phyloP scores from a whole-genome alignment of 2,797 vertebrate species.

The Numenius phaeopus region DNA sequence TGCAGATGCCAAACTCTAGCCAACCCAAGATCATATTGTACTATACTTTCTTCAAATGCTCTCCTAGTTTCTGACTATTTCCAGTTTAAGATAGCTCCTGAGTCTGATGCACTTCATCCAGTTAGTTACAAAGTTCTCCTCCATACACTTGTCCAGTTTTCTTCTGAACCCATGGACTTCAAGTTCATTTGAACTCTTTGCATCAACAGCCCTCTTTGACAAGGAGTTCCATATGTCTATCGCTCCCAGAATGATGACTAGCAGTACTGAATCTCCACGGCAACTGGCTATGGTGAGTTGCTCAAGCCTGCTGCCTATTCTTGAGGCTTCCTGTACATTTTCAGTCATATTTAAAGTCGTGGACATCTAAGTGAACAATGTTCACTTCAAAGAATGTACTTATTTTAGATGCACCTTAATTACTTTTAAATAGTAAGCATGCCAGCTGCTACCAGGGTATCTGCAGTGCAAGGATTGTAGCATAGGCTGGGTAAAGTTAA shows the following conservation, averaged over 20 bases:
- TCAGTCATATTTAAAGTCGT: background rate
- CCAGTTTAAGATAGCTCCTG: background rate
- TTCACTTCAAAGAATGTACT: background rate
- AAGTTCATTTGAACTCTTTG: background rate
- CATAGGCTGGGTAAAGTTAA: background rate
- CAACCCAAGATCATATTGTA: background rate
- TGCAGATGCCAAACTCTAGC: background rate
- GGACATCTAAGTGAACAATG: background rate
- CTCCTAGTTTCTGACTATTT: background rate
- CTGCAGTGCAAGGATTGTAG: background rate
- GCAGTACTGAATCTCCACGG: background rate
- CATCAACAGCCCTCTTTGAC: background rate
- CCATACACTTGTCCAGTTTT: background rate
- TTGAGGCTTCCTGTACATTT: background rate
- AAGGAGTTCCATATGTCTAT: background rate
- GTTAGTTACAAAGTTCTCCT: background rate
- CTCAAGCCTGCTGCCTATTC: background rate
- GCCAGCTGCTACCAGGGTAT: background rate
- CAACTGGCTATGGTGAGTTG: background rate
- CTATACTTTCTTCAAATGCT: background rate
- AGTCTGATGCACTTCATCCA: background rate
- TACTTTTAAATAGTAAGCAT: background rate
- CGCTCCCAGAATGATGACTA: background rate
- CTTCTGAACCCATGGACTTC: background rate
- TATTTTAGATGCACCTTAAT: background rate